Evolutionary conservation across 2,113 vertebrate genomes (phyloP), one percentile per base, ranked within the genome.

Genomic region (Xiphophorus couchianus): DNA sequence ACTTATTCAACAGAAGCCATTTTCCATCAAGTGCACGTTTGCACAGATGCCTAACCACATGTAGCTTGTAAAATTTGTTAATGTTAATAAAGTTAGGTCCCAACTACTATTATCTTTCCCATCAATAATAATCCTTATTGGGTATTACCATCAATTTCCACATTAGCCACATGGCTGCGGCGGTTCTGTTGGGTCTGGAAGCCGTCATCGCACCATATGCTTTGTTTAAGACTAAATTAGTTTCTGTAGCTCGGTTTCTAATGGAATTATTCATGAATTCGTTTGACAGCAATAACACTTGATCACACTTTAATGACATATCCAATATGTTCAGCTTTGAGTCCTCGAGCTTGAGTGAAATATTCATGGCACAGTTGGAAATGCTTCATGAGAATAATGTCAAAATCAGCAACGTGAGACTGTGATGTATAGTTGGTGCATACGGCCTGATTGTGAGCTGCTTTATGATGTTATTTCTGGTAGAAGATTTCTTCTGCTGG

Each of bases 131-230:
- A 27, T 61, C 27, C 60, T 61, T 28, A 28, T 14, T 6, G 44
- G 44, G 14, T 19, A 17, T 48, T 48, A 30, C 15, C 61, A 62
- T 62, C 15, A 62, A 58, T 58, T 25, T 58, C 6, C 51, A 25
- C 51, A 58, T 58, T 58, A 66, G 33, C 64, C 22, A n/a, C 25
- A 66, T 35, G 64, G 17, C 63, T 65, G 30, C 66, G 22, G 66
- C 3, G 8, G 37, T 30, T 48, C 42, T 25, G 28, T 29, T 11
- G 19, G 12, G 17, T 48, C 44, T 48, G 44, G 44, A 48, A 48
- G 39, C 7, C 29, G 33, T 39, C 11, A 68, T 29, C 15, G 5
- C 66, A 48, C 8, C 42, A 30, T 12, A 29, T 10, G 39, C 42
- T 48, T 19, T 51, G 6, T 68, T 68, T 19, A 68, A 22, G 17